Evolutionary conservation across 2,888 invertebrate genomes (phyloP), one percentile per base, ranked within the genome.

Genomic region (Pimpla rufipes): DNA sequence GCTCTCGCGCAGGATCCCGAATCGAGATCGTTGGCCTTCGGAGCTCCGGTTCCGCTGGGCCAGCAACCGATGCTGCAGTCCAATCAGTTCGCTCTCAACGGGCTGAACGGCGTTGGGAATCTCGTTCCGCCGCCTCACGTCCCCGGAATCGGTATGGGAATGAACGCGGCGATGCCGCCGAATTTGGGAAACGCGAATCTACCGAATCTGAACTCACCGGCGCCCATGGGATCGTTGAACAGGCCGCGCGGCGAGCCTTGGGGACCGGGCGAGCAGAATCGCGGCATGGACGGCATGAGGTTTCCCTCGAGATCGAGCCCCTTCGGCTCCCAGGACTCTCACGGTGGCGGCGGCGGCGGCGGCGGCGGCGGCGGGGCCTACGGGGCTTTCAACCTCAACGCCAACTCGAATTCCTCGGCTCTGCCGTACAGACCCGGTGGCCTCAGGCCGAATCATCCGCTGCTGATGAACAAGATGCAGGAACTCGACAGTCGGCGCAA

Each of bases 401-500:
- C 75, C 13, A 85, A 85, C 40, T 68, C 81, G 0, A 76, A 21
- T 16, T 50, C 68, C 10, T 74, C 75, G 84, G 52, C 55, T 8
- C 59, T 57, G 1, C 35, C 59, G 55, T 85, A 94, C 94, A 40
- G 95, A 94, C 87, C 94, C 94, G 10, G 84, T 4, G 80, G 94
- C 93, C 85, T 94, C 94, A 16, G 94, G 94, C 81, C 81, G 7
- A 81, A 80, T 62, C 85, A 87, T 81, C 85, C 85, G 8, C 74
- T 83, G 10, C 52, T 86, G 1, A 81, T 87, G 64, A 88, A 68
- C 70, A 88, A 93, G 79, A 90, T 93, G 40, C 93, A 93, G 71
- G 93, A 93, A 66, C 79, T 93, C 13, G 95, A 95, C 50, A 94
- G 95, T 77, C 95, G 95, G 67, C 94, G 95, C 3, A 96, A 95